Evolutionary conservation across 2,888 invertebrate species (phyloP), one percentile per base, ranked within the genome.

Genomic region (Sesia apiformis): DNA sequence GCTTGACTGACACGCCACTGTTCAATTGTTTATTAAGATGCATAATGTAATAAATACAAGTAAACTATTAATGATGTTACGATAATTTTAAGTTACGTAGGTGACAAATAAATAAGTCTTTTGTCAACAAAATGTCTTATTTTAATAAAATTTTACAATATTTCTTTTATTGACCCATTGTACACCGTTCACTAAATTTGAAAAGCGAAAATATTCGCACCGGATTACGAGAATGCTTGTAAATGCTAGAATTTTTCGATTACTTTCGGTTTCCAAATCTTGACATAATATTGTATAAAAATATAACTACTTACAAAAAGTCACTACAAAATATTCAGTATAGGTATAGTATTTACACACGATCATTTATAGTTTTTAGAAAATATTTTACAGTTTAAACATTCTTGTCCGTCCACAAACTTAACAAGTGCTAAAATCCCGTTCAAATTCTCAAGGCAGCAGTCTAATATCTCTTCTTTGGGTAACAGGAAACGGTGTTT

Each of bases 401-500:
- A 78, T 59, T 76, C 74, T 60, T 77, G 79, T 56, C 68, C 69
- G 50, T 86, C 85, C 0, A 81, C 81, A 60, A 77, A 86, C 6
- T 72, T 59, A 0, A 76, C 66, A n/a, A 88, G 64, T 4, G 84
- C 84, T 57, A 74, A 68, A 0, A 86, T 70, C 0, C 75, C 85
- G 41, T 71, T 81, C 6, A 80, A 62, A 1, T 71, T 60, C 70
- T 89, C 89, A 57, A 64, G 71, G 57, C 86, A 86, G 56, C 81
- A 82, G 2, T 81, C 78, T 8, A 67, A 6, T 50, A 89, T 89
- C 64, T 86, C 77, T 39, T 75, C 72, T 58, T 69, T 83, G 0
- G 84, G 84, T 41, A 87, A 57, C 3, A 77, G 38, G 55, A 89
- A 89, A 53, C 76, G 77, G 57, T 81, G 72, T 49, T 78, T 70